phyloP scores from a whole-genome alignment of 1,140 invertebrate species.

The Aporrectodea caliginosa region DNA sequence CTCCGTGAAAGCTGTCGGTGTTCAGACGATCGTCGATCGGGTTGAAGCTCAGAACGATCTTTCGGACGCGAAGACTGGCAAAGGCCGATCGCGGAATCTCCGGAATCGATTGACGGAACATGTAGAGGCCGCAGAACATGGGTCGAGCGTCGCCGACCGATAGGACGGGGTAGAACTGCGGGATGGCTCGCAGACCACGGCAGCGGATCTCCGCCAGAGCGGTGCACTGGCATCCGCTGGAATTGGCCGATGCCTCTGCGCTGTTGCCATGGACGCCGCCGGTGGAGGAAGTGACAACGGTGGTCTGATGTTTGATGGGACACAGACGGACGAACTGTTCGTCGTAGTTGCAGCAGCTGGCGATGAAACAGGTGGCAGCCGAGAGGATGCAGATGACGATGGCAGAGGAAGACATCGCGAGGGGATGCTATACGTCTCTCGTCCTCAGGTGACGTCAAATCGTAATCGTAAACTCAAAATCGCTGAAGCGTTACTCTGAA shows the following conservation, averaged over 20 bases:
- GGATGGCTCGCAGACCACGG: not conserved
- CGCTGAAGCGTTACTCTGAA: too few species aligned
- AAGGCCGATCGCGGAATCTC: constrained; percentile 15
- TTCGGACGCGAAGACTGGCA: constrained; percentile 16
- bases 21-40: constrained; percentile 21
- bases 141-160: too few species aligned
- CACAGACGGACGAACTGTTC: too few species aligned
- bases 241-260: not conserved
- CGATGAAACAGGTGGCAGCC: too few species aligned
- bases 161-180: not conserved
- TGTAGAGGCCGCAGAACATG: not conserved
- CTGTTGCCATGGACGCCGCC: not conserved
- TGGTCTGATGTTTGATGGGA: too few species aligned
- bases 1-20: constrained; percentile 3
- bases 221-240: constrained; percentile 3
- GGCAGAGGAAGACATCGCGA: too few species aligned
- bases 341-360: too few species aligned
- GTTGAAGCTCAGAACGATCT: constrained; percentile 30
- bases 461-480: too few species aligned
- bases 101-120: not conserved
- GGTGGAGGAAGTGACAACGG: not conserved
- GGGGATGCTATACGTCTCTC: too few species aligned
- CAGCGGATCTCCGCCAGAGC: not conserved
- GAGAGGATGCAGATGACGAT: too few species aligned
- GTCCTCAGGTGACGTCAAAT: too few species aligned